Evolutionary conservation across 2,888 invertebrate genomes (phyloP).

Genomic region (Drosophila emarginata): DNA sequence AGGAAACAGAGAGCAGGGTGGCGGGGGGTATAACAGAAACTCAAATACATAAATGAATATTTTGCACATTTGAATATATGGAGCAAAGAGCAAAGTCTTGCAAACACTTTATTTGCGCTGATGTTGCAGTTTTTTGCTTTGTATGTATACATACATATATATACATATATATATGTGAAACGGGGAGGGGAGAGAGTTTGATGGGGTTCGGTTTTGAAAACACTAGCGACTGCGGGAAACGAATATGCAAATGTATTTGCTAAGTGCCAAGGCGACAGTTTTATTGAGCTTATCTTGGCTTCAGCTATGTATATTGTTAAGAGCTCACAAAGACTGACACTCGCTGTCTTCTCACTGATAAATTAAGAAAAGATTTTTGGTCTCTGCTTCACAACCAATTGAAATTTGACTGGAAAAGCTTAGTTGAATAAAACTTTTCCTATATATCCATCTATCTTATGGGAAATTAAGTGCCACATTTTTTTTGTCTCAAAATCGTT

Average conservation of each 20-base stretch:
- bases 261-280: constrained; percentile 75
- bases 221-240: neutral
- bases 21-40: constrained; percentile 3
- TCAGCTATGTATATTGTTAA: constrained; percentile 31
- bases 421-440: no score
- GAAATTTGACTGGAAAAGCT: neutral
- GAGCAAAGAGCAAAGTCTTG: constrained; percentile 23
- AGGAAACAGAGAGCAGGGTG: neutral
- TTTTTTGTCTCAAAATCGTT: no score
- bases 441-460: no score
- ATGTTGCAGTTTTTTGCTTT: constrained; percentile 66
- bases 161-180: no score
- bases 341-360: neutral
- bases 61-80: constrained; percentile 64
- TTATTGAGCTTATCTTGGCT: constrained; percentile 71
- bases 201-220: neutral
- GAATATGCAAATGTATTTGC: constrained; percentile 67
- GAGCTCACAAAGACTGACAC: constrained; percentile 20
- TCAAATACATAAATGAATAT: constrained; percentile 61
- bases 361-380: neutral
- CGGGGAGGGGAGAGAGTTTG: neutral
- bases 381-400: neutral
- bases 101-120: constrained; percentile 67
- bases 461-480: no score
- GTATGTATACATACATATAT: constrained; percentile 14